Base-by-base conservation (phyloP, 2,797 vertebrate genomes). In the Buceros bicornis region DNA sequence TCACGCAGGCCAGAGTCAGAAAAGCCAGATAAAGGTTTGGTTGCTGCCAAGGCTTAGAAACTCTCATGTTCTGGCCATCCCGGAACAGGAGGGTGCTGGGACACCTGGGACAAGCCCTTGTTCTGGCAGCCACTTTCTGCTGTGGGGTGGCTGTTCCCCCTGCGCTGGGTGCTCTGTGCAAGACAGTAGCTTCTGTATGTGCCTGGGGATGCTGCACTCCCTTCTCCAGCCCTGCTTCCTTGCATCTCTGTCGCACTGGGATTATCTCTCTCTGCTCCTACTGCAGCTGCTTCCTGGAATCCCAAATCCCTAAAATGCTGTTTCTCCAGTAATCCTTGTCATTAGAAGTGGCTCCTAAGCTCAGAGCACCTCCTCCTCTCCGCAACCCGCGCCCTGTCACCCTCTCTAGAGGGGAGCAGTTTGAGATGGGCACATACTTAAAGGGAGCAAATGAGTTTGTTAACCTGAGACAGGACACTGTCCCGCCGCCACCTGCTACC, bases 221-320 rank as follows among this genome's bases (percentile, higher is more conserved):
- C 51, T 78, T 80, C 87, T 74, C 65, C 58, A 28, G 50, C 60
- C 73, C 94, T 53, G 58, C 91, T 96, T 97, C 79, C 94, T 78
- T 84, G 43, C 3, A 2, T 88, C 69, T 93, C 87, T 90, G 87
- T 97, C 96, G 89, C 69, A 50, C 71, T 83, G 87, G 81, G 94
- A 96, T 97, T 98, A 97, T 97, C 97, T 95, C 96, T 90, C 95
- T 93, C 73, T 67, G 95, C 97, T 98, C 92, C 97, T 97, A 91
- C 97, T 95, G 97, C 97, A 97, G 97, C 98, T 97, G 95, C 96
- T 98, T 98, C 96, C 96, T 0, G 17, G 95, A 96, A 93, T 96
- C 91, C 94, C 93, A 95, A 97, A 97, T 97, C 96, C 96, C 76
- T 71, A 48, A 92, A 97, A 95, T 80, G 81, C 90, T 95, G 88